Percentiles rank a stretch among this genome's conserved stretches.
Evolutionary conservation across 2,888 invertebrate genomes (phyloP).

Genomic region (Agrotis clavis): DNA sequence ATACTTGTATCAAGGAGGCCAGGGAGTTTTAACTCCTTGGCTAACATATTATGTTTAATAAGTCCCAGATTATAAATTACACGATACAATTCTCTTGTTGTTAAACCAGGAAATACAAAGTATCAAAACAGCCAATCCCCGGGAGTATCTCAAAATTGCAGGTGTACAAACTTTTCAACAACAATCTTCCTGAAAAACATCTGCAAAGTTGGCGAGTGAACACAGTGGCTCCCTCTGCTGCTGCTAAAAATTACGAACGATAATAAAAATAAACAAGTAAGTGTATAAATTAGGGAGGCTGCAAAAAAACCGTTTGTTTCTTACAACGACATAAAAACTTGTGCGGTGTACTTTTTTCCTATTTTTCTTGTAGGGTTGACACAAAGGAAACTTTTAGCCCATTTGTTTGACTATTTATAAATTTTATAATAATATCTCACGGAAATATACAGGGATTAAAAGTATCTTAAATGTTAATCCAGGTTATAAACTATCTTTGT

Average conservation of each 20-base stretch:
- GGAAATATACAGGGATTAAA: too few species aligned
- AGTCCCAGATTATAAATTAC: slow-evolving; percentile 14
- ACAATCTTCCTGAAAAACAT: slow-evolving; percentile 48
- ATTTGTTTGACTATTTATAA: too few species aligned
- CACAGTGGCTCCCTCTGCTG: slow-evolving; percentile 52
- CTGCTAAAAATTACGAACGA: slow-evolving; percentile 56
- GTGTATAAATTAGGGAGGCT: slow-evolving; percentile 59
- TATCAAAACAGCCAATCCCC: slow-evolving; percentile 9
- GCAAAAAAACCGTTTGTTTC: slow-evolving; percentile 62
- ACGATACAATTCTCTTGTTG: not conserved
- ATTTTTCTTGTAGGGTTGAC: slow-evolving; percentile 58
- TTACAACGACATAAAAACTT: slow-evolving; percentile 61
- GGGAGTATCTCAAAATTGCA: slow-evolving; percentile 39
- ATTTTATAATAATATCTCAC: too few species aligned
- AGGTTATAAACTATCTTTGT: too few species aligned
- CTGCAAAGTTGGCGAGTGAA: slow-evolving; percentile 42
- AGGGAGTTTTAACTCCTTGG: too few species aligned
- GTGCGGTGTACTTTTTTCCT: slow-evolving; percentile 47
- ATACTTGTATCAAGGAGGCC: too few species aligned
- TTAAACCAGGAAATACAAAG: slow-evolving; percentile 12
- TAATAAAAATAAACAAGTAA: slow-evolving; percentile 67
- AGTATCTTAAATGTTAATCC: too few species aligned
- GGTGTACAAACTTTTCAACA: slow-evolving; percentile 50
- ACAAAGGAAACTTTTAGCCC: not conserved
- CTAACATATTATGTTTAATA: not conserved